Conservation (phyloP, 2,113 vertebrate species). For the Neogobius melanostomus region DNA sequence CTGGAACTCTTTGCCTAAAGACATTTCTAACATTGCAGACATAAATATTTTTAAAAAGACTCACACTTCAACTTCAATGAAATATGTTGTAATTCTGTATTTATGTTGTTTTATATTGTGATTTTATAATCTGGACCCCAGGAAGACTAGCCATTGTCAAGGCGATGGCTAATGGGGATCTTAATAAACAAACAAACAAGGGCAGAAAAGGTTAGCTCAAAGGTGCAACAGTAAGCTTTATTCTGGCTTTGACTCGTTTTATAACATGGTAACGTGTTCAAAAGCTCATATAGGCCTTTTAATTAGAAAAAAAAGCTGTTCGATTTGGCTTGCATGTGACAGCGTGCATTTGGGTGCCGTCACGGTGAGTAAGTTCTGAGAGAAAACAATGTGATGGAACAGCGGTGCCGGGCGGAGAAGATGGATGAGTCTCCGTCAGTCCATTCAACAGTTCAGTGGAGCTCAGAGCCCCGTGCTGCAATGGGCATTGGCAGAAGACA, state of each 20-base stretch:
- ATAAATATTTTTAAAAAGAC: too few species aligned
- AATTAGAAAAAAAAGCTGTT: background rate
- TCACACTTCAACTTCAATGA: too few species aligned
- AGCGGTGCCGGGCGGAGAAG: background rate
- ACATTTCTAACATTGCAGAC: too few species aligned
- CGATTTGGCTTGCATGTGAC: background rate
- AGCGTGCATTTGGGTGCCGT: background rate
- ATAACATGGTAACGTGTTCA: background rate
- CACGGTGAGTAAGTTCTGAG: background rate
- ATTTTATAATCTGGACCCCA: too few species aligned
- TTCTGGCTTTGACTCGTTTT: too few species aligned
- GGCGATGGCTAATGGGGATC: too few species aligned
- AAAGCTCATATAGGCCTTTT: background rate
- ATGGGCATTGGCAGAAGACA: background rate
- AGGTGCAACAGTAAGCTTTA: background rate
- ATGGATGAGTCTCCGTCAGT: conserved; percentile 19
- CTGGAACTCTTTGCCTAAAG: too few species aligned
- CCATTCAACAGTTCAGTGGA: background rate
- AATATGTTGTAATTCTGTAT: too few species aligned
- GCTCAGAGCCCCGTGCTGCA: background rate
- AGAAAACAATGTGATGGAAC: conserved; percentile 9
- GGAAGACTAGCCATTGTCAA: too few species aligned
- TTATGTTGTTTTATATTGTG: too few species aligned
- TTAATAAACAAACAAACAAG: too few species aligned
- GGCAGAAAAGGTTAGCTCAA: background rate